These are phyloP conservation scores for Hedya salicella DNA, from an alignment of 2,888 invertebrate species.

Conservation along the genomic window DNA sequence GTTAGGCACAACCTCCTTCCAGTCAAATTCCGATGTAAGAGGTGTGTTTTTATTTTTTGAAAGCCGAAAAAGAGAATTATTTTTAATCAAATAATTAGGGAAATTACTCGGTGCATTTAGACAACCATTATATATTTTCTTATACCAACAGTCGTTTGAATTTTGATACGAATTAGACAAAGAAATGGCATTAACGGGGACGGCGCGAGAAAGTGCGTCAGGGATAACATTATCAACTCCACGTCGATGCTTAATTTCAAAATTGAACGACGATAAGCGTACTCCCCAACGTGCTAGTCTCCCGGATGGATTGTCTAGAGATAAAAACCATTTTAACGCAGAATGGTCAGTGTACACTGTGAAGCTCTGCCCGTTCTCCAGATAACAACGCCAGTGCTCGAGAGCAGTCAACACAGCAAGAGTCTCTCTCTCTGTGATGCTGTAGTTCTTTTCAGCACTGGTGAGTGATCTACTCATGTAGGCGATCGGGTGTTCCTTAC, in stretches of 20 bases:
- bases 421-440: too few species aligned
- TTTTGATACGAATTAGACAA: background rate
- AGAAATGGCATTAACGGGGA: background rate
- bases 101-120: background rate
- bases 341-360: background rate
- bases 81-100: background rate
- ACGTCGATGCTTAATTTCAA: background rate
- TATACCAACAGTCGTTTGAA: slow-evolving; percentile 28
- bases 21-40: slow-evolving; percentile 22
- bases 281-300: too few species aligned
- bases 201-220: background rate
- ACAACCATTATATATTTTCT: slow-evolving; percentile 21
- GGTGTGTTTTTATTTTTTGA: background rate
- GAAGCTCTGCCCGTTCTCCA: background rate
- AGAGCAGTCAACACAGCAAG: too few species aligned
- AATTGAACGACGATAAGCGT: too few species aligned
- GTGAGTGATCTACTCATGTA: too few species aligned
- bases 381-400: background rate
- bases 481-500: too few species aligned
- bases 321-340: too few species aligned
- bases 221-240: background rate
- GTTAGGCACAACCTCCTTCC: background rate
- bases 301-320: too few species aligned
- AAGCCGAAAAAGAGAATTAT: background rate
- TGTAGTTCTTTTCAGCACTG: too few species aligned